Evolutionary conservation across 2,113 vertebrate genomes (phyloP).

Genomic region (Xenopus borealis): DNA sequence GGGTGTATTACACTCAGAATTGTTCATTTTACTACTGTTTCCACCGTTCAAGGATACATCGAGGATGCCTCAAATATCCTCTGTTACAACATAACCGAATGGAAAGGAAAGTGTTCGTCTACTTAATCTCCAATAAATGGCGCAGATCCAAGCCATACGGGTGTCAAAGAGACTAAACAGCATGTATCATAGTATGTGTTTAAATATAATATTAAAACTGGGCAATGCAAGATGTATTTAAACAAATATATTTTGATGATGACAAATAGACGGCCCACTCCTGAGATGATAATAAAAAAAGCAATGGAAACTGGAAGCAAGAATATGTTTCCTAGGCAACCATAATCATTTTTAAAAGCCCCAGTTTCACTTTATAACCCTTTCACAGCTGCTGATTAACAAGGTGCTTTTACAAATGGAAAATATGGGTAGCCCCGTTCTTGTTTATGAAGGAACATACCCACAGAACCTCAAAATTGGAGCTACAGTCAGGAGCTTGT

Average conservation of each 20-base stretch:
- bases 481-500: too few species aligned
- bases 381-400: too few species aligned
- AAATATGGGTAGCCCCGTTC: too few species aligned
- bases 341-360: too few species aligned
- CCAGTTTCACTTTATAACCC: too few species aligned
- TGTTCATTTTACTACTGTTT: constrained; percentile 20
- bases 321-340: too few species aligned
- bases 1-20: constrained; percentile 11
- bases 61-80: too few species aligned
- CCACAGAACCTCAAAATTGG: too few species aligned
- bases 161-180: background rate
- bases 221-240: background rate
- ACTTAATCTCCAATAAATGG: background rate
- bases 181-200: background rate
- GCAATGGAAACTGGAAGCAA: background rate
- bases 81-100: background rate
- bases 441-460: too few species aligned
- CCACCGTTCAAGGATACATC: background rate
- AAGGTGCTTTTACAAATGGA: too few species aligned
- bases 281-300: background rate
- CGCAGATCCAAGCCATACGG: background rate
- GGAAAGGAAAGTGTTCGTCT: background rate
- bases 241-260: background rate
- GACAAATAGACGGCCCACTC: background rate
- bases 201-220: background rate